Percentiles rank a stretch among this genome's conserved stretches.
These are phyloP conservation scores for Lycopodina hypogea DNA, from an alignment of 37 sponge, comb jelly and placozoan species.

Conservation along the genomic window DNA sequence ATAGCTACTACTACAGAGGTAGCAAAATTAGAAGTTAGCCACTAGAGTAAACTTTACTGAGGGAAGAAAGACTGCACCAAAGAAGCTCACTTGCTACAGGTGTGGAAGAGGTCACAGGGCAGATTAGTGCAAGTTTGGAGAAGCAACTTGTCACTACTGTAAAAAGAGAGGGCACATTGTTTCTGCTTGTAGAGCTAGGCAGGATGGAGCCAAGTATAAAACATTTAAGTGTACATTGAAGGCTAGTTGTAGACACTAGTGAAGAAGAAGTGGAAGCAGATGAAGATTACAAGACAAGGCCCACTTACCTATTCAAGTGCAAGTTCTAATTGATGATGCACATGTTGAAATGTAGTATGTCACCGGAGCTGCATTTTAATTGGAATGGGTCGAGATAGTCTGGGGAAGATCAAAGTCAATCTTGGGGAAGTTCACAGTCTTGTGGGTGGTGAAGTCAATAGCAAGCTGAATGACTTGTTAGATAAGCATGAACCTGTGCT, in stretches of 20 bases:
- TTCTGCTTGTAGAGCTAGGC: slow-evolving; percentile 12
- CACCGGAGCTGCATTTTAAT: slow-evolving; percentile 44
- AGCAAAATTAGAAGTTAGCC: not conserved
- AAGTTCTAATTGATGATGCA: slow-evolving; percentile 5
- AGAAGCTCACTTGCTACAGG: slow-evolving; percentile 12
- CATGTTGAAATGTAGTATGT: slow-evolving; percentile 43
- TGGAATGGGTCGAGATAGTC: not conserved
- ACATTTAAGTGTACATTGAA: no score
- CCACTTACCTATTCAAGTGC: not conserved
- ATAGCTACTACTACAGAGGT: not conserved
- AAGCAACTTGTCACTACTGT: slow-evolving; percentile 19
- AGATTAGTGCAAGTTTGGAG: slow-evolving; percentile 10
- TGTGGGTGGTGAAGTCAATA: not conserved
- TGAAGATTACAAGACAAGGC: not conserved
- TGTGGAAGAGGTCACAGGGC: slow-evolving; percentile 30
- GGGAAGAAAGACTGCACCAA: not conserved
- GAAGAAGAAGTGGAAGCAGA: slow-evolving; percentile 9
- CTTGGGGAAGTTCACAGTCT: not conserved
- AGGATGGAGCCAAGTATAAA: not conserved
- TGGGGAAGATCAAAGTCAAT: not conserved
- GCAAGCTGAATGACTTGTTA: slow-evolving; percentile 6
- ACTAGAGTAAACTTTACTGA: not conserved
- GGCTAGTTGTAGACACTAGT: not conserved
- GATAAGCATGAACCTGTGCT: slow-evolving; percentile 31
- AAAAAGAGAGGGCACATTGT: slow-evolving; percentile 40